phyloP scores from a whole-genome alignment of 1,140 invertebrate genomes.

The Bombus confusus region DNA sequence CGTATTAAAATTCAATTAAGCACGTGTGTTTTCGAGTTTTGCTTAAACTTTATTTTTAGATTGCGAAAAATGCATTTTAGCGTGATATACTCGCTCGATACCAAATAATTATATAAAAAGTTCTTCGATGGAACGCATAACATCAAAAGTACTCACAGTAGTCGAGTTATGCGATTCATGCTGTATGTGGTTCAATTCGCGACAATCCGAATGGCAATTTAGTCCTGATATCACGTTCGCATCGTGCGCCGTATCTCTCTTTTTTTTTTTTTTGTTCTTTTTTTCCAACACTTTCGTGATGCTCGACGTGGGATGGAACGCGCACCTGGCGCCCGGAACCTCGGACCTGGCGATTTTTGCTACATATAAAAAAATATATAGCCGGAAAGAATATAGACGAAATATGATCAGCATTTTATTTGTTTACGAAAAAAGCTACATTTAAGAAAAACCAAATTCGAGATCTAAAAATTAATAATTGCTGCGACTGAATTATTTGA shows the following conservation, averaged over 20 bases:
- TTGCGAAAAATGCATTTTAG: background rate
- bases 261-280: background rate
- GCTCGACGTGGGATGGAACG: background rate
- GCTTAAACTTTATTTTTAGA: background rate
- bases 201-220: conserved; percentile 5
- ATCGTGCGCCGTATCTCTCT: background rate
- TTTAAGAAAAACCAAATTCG: background rate
- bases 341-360: background rate
- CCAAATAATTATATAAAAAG: background rate
- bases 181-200: background rate
- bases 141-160: background rate
- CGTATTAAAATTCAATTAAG: no score
- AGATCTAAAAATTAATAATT: background rate
- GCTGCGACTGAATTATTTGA: background rate
- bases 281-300: background rate
- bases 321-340: background rate
- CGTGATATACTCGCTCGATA: background rate
- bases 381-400: background rate
- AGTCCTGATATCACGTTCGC: background rate
- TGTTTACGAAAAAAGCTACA: background rate
- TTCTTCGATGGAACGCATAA: background rate
- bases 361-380: background rate
- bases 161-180: background rate
- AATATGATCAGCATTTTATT: background rate
- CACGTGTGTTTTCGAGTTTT: background rate